Base-by-base conservation (phyloP, 30 jellyfish, hydroid and myxozoan genomes). In the Mastigias papua region DNA sequence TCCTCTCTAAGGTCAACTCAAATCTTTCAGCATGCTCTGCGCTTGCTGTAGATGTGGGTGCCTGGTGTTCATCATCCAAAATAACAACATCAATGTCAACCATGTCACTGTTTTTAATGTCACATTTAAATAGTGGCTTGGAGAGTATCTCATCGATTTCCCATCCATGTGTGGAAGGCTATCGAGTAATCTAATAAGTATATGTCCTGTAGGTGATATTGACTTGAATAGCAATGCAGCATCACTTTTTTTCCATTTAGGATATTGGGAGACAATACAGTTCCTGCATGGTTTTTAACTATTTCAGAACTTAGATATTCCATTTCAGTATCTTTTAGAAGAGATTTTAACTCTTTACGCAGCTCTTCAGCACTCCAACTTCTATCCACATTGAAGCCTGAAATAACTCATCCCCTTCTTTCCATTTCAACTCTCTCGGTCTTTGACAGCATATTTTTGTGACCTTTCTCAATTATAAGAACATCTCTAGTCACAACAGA, bases 231-330 rank as follows among this genome's bases (percentile, higher is more conserved):
- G 70, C 70, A 73, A 66, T 66, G 35, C 29, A 22, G 70, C 42
- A 37, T 48, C 85, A 73, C 28, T 73, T 21, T 22, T 37, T 48
- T 37, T 28, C 48, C 48, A 22, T 37, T 73, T 30, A 76, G 79
- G 79, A 67, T 67, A 67, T 67, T 67, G 33, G 79, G 79, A 23
- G 33, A 23, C 20, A 67, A 17, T 66, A 73, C 42, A 73, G 71
- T 48, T 34, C 32, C 70, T 28, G 37, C 42, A 34, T 76, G 9
- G 49, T 37, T 73, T 37, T 73, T 73, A 16, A 48, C 70, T 22
- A 73, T 73, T 73, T 35, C 70, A 73, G 26, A 67, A 48, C 79
- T 42, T 28, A 73, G 71, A 73, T 73, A 77, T 37, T n/a, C 79
- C 79, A 67, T 73, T 37, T 29, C 27, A 31, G 42, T 29, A 9